Evolutionary conservation across 2,797 vertebrate species (phyloP).

Genomic region (Falco columbarius): DNA sequence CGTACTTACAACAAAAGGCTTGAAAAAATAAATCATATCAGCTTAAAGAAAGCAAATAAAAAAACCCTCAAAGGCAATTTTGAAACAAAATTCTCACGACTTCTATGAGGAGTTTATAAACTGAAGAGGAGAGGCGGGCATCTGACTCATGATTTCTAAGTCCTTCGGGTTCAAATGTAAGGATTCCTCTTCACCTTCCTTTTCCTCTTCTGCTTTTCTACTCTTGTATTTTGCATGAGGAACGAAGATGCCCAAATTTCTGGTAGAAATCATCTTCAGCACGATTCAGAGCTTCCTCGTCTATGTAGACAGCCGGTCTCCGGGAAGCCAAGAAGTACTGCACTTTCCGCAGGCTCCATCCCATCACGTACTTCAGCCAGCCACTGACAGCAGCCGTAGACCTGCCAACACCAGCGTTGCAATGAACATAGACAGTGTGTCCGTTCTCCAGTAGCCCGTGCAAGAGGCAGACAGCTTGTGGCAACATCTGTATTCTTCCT

Average conservation of each 20-base stretch:
- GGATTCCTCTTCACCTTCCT: not conserved
- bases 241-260: slow-evolving; percentile 83
- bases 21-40: not conserved
- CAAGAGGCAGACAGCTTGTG: slow-evolving; percentile 93
- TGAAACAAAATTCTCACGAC: not conserved
- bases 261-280: slow-evolving; percentile 87
- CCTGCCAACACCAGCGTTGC: slow-evolving; percentile 94
- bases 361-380: slow-evolving; percentile 89
- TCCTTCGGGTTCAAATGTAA: not conserved
- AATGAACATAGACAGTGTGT: slow-evolving; percentile 94
- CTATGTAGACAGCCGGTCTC: slow-evolving; percentile 92
- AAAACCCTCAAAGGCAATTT: not conserved
- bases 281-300: slow-evolving; percentile 87
- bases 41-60: not conserved
- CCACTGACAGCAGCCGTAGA: slow-evolving; percentile 92
- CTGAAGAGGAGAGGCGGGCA: not conserved
- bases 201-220: not conserved
- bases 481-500: slow-evolving; percentile 93
- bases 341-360: slow-evolving; percentile 91
- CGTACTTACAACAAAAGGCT: not conserved
- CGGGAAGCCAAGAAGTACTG: slow-evolving; percentile 89
- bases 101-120: not conserved
- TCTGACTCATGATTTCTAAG: not conserved
- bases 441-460: slow-evolving; percentile 91
- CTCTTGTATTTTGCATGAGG: slow-evolving; percentile 59